Percentiles rank a stretch among this genome's conserved stretches.
These are phyloP conservation scores for Gari tellinella DNA, from an alignment of 2,888 invertebrate genomes.

Conservation along the genomic window DNA sequence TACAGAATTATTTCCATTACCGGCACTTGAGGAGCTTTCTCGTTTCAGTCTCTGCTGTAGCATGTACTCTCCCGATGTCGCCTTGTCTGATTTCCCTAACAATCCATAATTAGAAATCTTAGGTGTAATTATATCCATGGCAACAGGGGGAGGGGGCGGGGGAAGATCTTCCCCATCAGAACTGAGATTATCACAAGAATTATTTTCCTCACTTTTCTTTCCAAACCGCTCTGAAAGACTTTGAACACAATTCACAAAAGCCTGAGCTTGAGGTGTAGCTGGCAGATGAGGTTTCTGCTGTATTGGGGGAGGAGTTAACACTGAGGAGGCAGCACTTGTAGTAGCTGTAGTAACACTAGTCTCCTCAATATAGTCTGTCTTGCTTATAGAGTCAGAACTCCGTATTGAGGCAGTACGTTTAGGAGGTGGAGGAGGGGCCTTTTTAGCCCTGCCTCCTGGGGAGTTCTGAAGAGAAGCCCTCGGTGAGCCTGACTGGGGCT, in stretches of 20 bases:
- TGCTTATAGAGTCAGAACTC: slow-evolving; percentile 21
- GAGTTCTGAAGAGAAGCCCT: slow-evolving; percentile 48
- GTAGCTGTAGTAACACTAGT: background rate
- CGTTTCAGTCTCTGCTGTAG: slow-evolving; percentile 64
- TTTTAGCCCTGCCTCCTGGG: slow-evolving; percentile 70
- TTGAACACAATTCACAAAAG: slow-evolving; percentile 84
- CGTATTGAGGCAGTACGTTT: slow-evolving; percentile 85
- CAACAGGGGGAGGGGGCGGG: slow-evolving; percentile 80
- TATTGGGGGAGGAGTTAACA: slow-evolving; percentile 57
- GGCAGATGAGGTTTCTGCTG: slow-evolving; percentile 64
- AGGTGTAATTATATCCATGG: slow-evolving; percentile 81
- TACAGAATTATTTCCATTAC: slow-evolving; percentile 36
- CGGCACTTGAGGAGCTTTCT: slow-evolving; percentile 52
- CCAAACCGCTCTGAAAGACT: slow-evolving; percentile 79
- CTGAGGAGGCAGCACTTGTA: slow-evolving; percentile 22
- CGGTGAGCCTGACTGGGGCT: slow-evolving; percentile 66
- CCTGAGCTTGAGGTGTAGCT: slow-evolving; percentile 71
- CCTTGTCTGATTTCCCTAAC: slow-evolving; percentile 69
- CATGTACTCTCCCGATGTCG: slow-evolving; percentile 63
- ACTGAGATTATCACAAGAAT: slow-evolving; percentile 73
- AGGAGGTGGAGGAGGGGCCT: slow-evolving; percentile 85
- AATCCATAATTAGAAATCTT: slow-evolving; percentile 81
- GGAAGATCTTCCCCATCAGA: slow-evolving; percentile 81
- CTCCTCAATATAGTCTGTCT: slow-evolving; percentile 4
- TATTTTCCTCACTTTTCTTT: slow-evolving; percentile 76